Base-by-base conservation (phyloP, 2,113 vertebrate species). In the Brachyhypopomus occidentalis region DNA sequence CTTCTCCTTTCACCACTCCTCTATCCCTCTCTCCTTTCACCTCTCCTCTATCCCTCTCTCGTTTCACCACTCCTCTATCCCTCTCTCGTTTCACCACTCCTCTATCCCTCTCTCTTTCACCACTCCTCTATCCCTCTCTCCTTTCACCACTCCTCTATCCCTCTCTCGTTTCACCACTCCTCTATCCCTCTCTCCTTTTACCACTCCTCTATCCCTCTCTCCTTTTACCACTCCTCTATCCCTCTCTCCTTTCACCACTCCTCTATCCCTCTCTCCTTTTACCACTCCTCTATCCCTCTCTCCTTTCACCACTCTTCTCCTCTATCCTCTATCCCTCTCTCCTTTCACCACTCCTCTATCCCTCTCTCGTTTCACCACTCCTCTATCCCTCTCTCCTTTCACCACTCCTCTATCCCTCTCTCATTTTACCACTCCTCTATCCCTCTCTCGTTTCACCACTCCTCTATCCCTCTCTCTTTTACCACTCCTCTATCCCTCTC, bases 41-140 rank as follows among this genome's bases (percentile, higher is more conserved):
- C 66, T 45, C 6, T 60, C 36, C 48, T n/a, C n/a, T n/a, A n/a
- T n/a, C 34, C 63, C 75, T 38, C 27, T 16, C 20, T 58, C 3
- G 23, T n/a, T 20, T 73, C 72, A 72, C n/a, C 66, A 58, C 6
- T 60, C 36, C 48, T n/a, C n/a, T n/a, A n/a, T n/a, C 34, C 63
- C 75, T 38, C 27, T 16, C 20, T 58, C 3, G 23, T n/a, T 20
- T 73, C 72, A 72, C n/a, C 66, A 58, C 6, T 60, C 36, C 48
- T n/a, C n/a, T n/a, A n/a, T n/a, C 34, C 63, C 75, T 38, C 27
- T 16, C 20, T 58, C 3, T n/a, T 20, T 73, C 72, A 72, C n/a
- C 66, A 58, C 6, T 60, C 36, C 48, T n/a, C n/a, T n/a, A n/a
- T n/a, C 34, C 63, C 75, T 38, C 27, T 16, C 20, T 58, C 3